phyloP scores from a whole-genome alignment of 2,888 invertebrate genomes.

The Crioceris asparagi region DNA sequence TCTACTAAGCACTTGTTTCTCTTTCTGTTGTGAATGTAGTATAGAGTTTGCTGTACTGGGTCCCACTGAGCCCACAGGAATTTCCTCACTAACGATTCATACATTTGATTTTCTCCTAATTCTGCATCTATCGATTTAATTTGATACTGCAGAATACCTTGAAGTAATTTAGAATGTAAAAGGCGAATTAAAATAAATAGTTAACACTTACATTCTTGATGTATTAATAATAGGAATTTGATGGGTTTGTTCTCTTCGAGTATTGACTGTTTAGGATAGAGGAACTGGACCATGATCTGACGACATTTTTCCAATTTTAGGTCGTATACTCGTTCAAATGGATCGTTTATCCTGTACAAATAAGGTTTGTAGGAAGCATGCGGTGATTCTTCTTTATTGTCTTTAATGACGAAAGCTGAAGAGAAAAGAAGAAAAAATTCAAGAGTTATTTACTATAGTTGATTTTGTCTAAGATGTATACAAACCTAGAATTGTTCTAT shows the following conservation, averaged over 20 bases:
- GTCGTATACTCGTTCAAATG: slow-evolving; percentile 30
- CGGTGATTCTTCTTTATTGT: slow-evolving; percentile 23
- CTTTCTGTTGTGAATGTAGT: slow-evolving; percentile 71
- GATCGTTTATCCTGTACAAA: slow-evolving; percentile 46
- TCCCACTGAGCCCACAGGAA: slow-evolving; percentile 88
- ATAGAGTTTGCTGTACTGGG: slow-evolving; percentile 63
- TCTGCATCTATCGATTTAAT: slow-evolving; percentile 21
- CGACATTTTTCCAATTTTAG: slow-evolving; percentile 49
- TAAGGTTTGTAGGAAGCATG: slow-evolving; percentile 49
- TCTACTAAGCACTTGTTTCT: slow-evolving; percentile 55
- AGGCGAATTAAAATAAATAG: neutral
- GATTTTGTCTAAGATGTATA: neutral
- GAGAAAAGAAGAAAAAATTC: slow-evolving; percentile 36
- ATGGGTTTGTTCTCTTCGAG: slow-evolving; percentile 40
- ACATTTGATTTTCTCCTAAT: slow-evolving; percentile 16
- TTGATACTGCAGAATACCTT: slow-evolving; percentile 36
- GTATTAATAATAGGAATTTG: slow-evolving; percentile 62
- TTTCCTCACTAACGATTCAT: slow-evolving; percentile 48
- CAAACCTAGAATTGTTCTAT: slow-evolving; percentile 37
- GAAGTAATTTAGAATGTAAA: slow-evolving; percentile 1
- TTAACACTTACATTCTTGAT: slow-evolving; percentile 60
- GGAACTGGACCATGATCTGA: slow-evolving; percentile 72
- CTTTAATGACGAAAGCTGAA: slow-evolving; percentile 54
- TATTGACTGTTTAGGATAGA: slow-evolving; percentile 47
- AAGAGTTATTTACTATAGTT: neutral